Conservation (phyloP, 2,888 invertebrate genomes). For the Cephus nigrinus region DNA sequence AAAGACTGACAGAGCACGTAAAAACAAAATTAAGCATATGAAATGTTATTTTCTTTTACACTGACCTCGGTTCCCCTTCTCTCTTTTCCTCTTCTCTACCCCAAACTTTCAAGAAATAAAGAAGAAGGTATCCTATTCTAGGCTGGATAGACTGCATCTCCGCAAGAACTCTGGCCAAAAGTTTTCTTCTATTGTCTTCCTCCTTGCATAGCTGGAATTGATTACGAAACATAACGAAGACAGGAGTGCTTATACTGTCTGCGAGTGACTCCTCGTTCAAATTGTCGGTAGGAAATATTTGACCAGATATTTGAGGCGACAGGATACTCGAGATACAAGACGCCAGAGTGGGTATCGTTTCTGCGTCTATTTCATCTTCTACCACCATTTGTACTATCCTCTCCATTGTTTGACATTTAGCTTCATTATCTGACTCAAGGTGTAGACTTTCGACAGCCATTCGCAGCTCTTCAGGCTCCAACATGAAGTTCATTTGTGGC, state of each 20-base stretch:
- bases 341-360: slow-evolving; percentile 71
- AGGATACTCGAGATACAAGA: slow-evolving; percentile 71
- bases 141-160: slow-evolving; percentile 76
- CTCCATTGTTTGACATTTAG: slow-evolving; percentile 75
- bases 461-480: slow-evolving; percentile 69
- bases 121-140: slow-evolving; percentile 84
- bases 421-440: slow-evolving; percentile 71
- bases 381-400: slow-evolving; percentile 73
- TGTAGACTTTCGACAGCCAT: slow-evolving; percentile 70
- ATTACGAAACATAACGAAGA: slow-evolving; percentile 90
- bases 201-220: slow-evolving; percentile 77
- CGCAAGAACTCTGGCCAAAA: slow-evolving; percentile 81
- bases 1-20: background rate
- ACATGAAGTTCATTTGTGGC: slow-evolving; percentile 52
- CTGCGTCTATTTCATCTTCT: slow-evolving; percentile 73
- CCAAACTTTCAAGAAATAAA: slow-evolving; percentile 91
- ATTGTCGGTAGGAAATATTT: slow-evolving; percentile 70
- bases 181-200: slow-evolving; percentile 81
- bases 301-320: slow-evolving; percentile 69
- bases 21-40: background rate
- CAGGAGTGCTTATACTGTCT: slow-evolving; percentile 83
- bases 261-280: slow-evolving; percentile 72
- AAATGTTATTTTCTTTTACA: background rate
- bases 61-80: slow-evolving; percentile 63
- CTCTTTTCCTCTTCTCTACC: slow-evolving; percentile 69